Percentiles rank a stretch among this genome's conserved stretches.
phyloP scores from a whole-genome alignment of 1,140 invertebrate species.

The Pachyrhynchus sulphureomaculatus region DNA sequence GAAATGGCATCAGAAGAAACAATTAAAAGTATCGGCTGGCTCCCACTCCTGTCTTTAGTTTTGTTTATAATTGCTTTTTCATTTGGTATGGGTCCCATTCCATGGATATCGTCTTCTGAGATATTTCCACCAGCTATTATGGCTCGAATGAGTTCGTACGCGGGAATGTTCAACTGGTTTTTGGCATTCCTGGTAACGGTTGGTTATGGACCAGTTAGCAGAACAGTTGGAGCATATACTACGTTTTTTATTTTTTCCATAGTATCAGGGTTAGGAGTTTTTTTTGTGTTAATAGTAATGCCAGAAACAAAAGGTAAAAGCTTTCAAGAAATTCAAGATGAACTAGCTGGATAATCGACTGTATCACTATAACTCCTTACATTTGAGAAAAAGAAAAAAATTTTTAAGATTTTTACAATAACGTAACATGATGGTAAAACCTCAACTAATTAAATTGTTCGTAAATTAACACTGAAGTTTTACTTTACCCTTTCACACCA shows the following conservation, averaged over 20 bases:
- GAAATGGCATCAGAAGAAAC: slow-evolving; percentile 32
- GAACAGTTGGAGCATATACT: slow-evolving; percentile 53
- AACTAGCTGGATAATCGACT: slow-evolving; percentile 48
- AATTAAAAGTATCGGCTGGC: slow-evolving; percentile 52
- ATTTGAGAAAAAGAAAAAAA: too few relatives aligned
- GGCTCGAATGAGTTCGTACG: slow-evolving; percentile 72
- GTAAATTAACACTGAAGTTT: too few relatives aligned
- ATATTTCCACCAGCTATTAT: slow-evolving; percentile 75
- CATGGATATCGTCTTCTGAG: slow-evolving; percentile 77
- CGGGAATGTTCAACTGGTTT: slow-evolving; percentile 76
- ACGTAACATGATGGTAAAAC: too few relatives aligned
- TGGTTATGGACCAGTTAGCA: slow-evolving; percentile 59
- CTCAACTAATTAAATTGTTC: too few relatives aligned
- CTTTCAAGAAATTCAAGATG: slow-evolving; percentile 70
- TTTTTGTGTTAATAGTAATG: slow-evolving; percentile 65
- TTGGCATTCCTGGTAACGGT: slow-evolving; percentile 83
- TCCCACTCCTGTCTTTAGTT: slow-evolving; percentile 72
- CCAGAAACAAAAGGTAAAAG: slow-evolving; percentile 79
- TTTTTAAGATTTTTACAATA: too few relatives aligned
- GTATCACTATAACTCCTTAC: neutral
- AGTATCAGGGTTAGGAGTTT: slow-evolving; percentile 60
- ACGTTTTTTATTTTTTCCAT: slow-evolving; percentile 68
- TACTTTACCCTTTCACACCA: too few relatives aligned
- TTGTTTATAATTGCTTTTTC: slow-evolving; percentile 78
- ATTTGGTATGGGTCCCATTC: slow-evolving; percentile 77